These are phyloP conservation scores for Eubucco bourcierii DNA, from an alignment of 2,113 vertebrate genomes.

Conservation along the genomic window DNA sequence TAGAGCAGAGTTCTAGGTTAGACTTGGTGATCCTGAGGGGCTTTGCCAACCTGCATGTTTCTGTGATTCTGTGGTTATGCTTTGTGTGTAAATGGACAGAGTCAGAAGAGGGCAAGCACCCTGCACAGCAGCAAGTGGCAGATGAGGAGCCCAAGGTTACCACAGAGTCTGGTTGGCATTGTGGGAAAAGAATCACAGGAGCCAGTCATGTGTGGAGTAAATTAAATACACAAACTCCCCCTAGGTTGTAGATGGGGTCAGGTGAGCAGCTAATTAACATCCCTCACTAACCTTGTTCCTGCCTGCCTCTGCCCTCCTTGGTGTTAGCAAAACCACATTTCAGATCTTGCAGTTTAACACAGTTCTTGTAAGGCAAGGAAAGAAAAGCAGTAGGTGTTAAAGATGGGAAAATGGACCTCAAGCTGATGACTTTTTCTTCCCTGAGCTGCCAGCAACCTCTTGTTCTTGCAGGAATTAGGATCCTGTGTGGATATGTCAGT, in stretches of 20 bases:
- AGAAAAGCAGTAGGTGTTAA: background rate
- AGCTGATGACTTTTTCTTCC: background rate
- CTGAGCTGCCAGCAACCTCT: background rate
- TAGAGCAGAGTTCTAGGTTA: too few relatives aligned
- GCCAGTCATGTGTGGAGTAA: background rate
- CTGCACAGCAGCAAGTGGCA: background rate
- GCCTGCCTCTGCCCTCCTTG: background rate
- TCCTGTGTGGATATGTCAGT: background rate
- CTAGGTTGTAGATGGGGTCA: background rate
- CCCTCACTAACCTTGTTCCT: background rate
- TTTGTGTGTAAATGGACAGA: background rate
- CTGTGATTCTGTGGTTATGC: background rate
- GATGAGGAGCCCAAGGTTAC: background rate
- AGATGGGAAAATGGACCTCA: background rate
- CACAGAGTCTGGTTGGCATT: background rate
- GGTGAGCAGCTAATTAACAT: background rate
- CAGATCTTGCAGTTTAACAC: background rate
- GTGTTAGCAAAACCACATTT: background rate
- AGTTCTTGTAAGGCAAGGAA: background rate
- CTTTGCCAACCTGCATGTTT: too few relatives aligned
- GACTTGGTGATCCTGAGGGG: too few relatives aligned
- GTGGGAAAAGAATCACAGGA: background rate
- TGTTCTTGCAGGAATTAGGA: background rate
- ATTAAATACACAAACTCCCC: background rate
- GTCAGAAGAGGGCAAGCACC: background rate